Evolutionary conservation across 2,113 vertebrate species (phyloP), one percentile per base, ranked within the genome.

Genomic region (Lampris incognitus): DNA sequence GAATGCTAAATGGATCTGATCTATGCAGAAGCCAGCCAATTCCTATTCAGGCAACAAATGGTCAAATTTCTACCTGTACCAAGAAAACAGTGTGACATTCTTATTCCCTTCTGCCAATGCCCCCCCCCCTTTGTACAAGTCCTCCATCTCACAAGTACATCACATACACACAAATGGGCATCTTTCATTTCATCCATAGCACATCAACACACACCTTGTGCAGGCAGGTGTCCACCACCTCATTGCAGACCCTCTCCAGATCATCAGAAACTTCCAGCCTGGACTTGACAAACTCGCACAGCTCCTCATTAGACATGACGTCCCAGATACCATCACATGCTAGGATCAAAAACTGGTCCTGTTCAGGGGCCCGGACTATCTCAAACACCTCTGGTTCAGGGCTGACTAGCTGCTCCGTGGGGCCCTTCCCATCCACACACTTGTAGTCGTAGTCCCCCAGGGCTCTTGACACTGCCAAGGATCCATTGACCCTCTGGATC

Each of bases 381-480:
- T 98, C 97, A 79, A 94, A 97, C 82, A 99, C 97, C 84, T 99
- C 97, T 39, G 98, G 98, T 92, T 99, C 98, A 4, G 98, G 98
- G 87, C 97, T 99, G 74, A 99, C 98, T 88, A 99, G 95, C 87
- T 99, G 98, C 93, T 99, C 98, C 64, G 98, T 99, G 80, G 98
- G 97, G 72, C 98, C 98, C 90, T 97, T 99, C 82, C 98, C 98
- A 36, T 99, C 97, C 62, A 99, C 98, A 69, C 97, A 98, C 92
- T 99, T 99, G 94, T 99, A 99, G 91, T 99, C 98, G 85, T 97
- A 99, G 95, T 99, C 98, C 86, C 98, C 98, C 81, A 99, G 93
- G 82, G 98, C 98, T 70, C 98, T 95, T 6, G 98, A 99, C 52
- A 99, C 98, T 46, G 98, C 98, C 92, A 99, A 90, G 1, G 98